Conservation (phyloP, 2,797 vertebrate genomes). For the Cheracebus regulus region DNA sequence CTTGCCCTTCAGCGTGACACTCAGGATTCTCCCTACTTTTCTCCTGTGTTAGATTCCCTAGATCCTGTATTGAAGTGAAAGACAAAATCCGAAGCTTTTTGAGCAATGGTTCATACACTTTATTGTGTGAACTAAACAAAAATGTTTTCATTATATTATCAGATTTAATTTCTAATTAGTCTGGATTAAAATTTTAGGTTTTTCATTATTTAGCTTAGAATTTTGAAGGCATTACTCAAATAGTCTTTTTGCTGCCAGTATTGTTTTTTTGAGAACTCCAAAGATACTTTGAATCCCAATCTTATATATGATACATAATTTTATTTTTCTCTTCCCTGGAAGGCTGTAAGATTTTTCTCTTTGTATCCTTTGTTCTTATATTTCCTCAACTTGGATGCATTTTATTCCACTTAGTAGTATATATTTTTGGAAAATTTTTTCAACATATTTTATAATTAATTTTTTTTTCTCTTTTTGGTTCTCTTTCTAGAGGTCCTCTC, state of each 20-base stretch:
- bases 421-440: not conserved
- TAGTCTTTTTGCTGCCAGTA: not conserved
- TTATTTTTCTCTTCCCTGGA: not conserved
- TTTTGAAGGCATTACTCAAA: not conserved
- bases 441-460: not conserved
- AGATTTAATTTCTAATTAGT: not conserved
- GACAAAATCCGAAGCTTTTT: not conserved
- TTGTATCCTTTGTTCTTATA: not conserved
- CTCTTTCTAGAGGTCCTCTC: not conserved
- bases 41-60: not conserved
- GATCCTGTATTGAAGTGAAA: not conserved
- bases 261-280: not conserved
- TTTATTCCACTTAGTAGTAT: not conserved
- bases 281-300: not conserved
- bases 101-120: not conserved
- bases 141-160: not conserved
- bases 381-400: not conserved
- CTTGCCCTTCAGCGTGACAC: not conserved
- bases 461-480: not conserved
- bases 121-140: not conserved
- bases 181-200: not conserved
- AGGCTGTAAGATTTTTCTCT: not conserved
- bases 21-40: not conserved
- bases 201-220: not conserved
- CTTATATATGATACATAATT: not conserved